These are phyloP conservation scores for Sebastes schlegelii DNA, from an alignment of 2,113 vertebrate genomes.

Conservation along the genomic window DNA sequence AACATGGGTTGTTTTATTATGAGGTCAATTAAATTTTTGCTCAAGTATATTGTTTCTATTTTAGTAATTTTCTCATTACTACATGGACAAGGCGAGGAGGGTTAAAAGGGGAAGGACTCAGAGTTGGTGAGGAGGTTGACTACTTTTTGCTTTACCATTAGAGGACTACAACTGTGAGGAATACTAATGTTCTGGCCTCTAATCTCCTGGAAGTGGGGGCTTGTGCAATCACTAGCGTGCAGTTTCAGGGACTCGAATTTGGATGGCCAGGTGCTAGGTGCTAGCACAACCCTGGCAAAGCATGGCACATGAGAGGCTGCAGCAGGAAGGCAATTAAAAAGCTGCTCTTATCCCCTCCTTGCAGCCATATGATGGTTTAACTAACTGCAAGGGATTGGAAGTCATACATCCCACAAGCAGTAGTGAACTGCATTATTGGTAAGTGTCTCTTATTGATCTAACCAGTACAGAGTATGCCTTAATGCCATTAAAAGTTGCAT, in stretches of 20 bases:
- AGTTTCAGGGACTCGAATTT: slow-evolving; percentile 31
- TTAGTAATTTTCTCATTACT: slow-evolving; percentile 6
- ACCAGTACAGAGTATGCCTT: neutral
- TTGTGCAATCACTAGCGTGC: neutral
- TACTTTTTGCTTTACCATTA: slow-evolving; percentile 50
- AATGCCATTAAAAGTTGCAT: neutral
- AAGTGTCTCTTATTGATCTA: neutral
- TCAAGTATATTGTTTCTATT: neutral
- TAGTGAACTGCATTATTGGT: neutral
- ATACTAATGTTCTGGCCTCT: slow-evolving; percentile 10
- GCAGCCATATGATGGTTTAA: neutral
- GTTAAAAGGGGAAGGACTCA: neutral
- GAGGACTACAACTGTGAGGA: slow-evolving; percentile 2
- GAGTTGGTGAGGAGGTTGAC: neutral
- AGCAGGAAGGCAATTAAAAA: neutral
- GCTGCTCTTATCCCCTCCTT: neutral
- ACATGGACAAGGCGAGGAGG: neutral
- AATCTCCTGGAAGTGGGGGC: neutral
- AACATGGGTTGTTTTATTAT: neutral
- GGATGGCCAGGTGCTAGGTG: neutral
- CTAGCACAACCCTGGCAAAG: neutral
- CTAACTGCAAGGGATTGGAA: neutral
- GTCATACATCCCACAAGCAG: neutral
- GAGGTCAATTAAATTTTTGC: neutral
- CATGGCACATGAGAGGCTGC: neutral